Evolutionary conservation across 2,113 vertebrate genomes (phyloP).

Genomic region (Eclectus roratus): DNA sequence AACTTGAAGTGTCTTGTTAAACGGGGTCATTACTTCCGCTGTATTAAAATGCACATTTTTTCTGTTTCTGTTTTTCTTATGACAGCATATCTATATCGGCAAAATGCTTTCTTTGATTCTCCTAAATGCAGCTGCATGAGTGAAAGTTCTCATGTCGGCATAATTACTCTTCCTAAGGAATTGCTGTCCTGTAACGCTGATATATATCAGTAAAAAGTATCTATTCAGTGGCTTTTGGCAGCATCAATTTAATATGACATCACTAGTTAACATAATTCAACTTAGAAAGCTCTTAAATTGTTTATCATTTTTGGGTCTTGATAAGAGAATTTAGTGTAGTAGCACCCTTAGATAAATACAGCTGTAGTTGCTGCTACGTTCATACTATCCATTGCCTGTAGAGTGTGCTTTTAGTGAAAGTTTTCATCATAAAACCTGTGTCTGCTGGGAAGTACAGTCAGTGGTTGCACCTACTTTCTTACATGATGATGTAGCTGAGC

Average conservation of each 20-base stretch:
- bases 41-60: not conserved
- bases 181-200: not conserved
- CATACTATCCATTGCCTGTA: not conserved
- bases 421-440: not conserved
- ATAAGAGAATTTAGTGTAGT: not conserved
- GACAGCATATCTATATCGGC: not conserved
- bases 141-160: accelerated
- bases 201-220: not conserved
- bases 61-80: not conserved
- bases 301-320: not conserved
- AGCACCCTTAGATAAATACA: not conserved
- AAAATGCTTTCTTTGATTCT: not conserved
- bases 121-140: not conserved
- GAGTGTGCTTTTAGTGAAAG: not conserved
- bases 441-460: not conserved
- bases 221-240: not conserved
- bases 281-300: not conserved
- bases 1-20: not conserved
- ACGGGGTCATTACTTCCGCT: not conserved
- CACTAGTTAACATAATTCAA: not conserved
- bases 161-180: not conserved
- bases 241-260: not conserved
- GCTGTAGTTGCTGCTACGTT: not conserved
- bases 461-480: not conserved
- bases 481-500: not conserved